These are phyloP conservation scores for Heterohyrax brucei DNA, from an alignment of 2,797 vertebrate species.

Conservation along the genomic window DNA sequence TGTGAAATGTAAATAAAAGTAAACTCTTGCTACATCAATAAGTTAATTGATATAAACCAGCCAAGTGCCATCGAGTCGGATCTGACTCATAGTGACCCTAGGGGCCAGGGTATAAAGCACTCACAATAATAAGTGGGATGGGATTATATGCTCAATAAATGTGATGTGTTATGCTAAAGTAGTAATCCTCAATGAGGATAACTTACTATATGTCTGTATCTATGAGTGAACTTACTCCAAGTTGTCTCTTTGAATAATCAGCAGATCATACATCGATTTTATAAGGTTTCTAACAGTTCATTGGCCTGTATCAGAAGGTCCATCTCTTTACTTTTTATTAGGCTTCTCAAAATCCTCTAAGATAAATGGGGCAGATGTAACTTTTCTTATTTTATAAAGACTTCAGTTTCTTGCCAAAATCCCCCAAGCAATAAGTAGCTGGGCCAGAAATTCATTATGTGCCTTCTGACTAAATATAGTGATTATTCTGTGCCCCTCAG, in stretches of 20 bases:
- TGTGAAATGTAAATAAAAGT: not conserved
- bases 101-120: not conserved
- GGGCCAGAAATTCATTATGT: not conserved
- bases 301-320: not conserved
- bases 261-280: not conserved
- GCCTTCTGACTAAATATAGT: not conserved
- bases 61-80: too few relatives aligned
- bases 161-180: not conserved
- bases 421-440: not conserved
- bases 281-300: not conserved
- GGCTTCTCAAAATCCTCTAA: not conserved
- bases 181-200: not conserved
- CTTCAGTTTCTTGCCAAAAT: not conserved
- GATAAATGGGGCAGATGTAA: not conserved
- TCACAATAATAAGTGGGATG: not conserved
- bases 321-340: not conserved
- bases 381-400: constrained; percentile 24
- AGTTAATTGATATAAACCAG: not conserved
- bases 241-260: not conserved
- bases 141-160: not conserved
- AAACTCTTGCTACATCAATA: not conserved
- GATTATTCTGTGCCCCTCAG: too few relatives aligned
- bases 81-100: too few relatives aligned
- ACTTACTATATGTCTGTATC: not conserved
- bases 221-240: not conserved